phyloP scores from a whole-genome alignment of 2,113 vertebrate genomes.

The Maccullochella peelii region DNA sequence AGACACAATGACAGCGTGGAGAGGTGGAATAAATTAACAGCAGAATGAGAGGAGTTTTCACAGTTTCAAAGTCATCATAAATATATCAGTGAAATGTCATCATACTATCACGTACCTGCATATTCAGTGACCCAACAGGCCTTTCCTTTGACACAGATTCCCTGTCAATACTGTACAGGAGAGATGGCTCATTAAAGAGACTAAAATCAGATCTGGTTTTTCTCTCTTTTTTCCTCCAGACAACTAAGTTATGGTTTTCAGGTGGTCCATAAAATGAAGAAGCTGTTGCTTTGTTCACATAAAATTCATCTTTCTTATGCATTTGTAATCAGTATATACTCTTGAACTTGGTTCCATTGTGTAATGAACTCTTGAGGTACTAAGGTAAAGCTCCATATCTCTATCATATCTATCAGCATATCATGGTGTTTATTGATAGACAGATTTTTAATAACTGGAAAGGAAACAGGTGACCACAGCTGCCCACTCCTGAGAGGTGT shows the following conservation, averaged over 20 bases:
- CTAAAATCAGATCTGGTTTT: background rate
- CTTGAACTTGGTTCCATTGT: background rate
- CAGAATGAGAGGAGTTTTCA: background rate
- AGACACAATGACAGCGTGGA: too few species aligned
- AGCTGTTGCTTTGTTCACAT: background rate
- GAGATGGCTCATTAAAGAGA: background rate
- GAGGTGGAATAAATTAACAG: too few species aligned
- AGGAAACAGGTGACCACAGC: constrained; percentile 3
- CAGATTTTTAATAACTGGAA: background rate
- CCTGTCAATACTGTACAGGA: background rate
- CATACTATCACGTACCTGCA: too few species aligned
- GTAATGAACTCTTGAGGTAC: background rate
- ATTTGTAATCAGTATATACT: background rate
- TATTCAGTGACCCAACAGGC: background rate
- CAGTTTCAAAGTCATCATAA: background rate
- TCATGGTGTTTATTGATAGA: background rate
- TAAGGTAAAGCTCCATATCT: background rate
- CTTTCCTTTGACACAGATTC: background rate
- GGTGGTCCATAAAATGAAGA: background rate
- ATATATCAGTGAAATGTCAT: background rate
- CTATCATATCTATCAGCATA: too few species aligned
- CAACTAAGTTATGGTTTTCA: background rate
- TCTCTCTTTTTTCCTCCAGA: background rate
- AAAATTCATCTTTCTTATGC: background rate
- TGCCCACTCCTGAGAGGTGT: background rate